Conservation (phyloP, 2,888 invertebrate genomes). For the Timema podura region DNA sequence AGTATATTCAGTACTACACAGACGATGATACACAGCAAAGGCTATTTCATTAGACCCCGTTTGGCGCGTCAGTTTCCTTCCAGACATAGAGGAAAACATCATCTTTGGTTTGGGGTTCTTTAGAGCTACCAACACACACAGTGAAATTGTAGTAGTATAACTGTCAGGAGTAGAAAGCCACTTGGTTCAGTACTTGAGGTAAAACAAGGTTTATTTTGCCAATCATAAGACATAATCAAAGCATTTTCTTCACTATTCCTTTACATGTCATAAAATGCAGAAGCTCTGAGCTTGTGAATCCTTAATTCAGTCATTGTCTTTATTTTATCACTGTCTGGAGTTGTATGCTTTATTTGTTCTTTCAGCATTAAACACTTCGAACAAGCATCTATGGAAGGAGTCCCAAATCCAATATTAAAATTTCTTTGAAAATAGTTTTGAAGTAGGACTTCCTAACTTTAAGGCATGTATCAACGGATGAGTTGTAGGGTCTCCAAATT, state of each 20-base stretch:
- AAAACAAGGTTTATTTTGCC: conserved; percentile 1
- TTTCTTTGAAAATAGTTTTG: background rate
- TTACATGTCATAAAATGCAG: background rate
- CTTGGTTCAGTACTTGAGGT: background rate
- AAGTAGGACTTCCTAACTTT: conserved; percentile 8
- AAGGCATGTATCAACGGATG: background rate
- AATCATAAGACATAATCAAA: background rate
- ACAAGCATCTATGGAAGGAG: background rate
- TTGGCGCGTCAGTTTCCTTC: background rate
- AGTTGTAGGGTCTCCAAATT: conserved; percentile 2
- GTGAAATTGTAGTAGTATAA: conserved; percentile 10
- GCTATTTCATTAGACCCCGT: conserved; percentile 8
- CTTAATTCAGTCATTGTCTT: background rate
- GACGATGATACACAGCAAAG: conserved; percentile 1
- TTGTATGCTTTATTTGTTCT: background rate
- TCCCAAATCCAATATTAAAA: conserved; percentile 1
- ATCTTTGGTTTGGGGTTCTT: conserved; percentile 1
- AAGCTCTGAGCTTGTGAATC: background rate
- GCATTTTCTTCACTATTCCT: background rate
- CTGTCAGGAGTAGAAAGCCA: background rate
- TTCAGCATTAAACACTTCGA: background rate
- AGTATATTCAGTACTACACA: background rate
- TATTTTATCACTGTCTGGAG: background rate
- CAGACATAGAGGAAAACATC: conserved; percentile 7
- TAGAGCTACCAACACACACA: background rate